Percentiles rank a stretch among this genome's conserved stretches.
Conservation (phyloP, 2,888 invertebrate genomes). For the Prenolepis imparis region DNA sequence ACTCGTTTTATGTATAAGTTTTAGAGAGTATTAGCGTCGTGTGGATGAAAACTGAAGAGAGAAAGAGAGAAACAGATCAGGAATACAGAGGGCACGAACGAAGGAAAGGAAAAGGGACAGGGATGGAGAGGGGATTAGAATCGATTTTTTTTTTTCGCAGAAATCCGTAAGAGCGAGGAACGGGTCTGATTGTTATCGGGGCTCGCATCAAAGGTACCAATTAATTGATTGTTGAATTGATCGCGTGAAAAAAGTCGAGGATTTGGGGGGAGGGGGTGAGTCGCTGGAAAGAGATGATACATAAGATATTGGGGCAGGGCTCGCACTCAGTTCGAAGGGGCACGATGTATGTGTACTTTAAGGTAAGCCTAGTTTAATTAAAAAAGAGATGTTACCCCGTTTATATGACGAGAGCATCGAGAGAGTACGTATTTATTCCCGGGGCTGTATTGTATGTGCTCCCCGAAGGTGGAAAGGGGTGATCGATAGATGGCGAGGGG, state of each 20-base stretch:
- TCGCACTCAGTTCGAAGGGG: conserved; percentile 51
- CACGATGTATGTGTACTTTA: conserved; percentile 30
- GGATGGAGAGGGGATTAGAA: neutral
- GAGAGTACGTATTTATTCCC: conserved; percentile 2
- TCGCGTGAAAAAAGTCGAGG: conserved; percentile 8
- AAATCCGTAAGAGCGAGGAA: conserved; percentile 22
- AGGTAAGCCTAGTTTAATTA: conserved; percentile 40
- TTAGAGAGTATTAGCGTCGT: conserved; percentile 67
- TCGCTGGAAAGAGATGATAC: conserved; percentile 21
- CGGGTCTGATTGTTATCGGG: neutral
- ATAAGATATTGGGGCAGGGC: conserved; percentile 56
- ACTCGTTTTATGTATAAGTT: conserved; percentile 78
- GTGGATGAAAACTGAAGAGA: conserved; percentile 65
- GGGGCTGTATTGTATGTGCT: conserved; percentile 14
- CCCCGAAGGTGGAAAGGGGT: conserved; percentile 8
- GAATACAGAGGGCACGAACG: conserved; percentile 16
- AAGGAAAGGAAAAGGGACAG: conserved; percentile 12
- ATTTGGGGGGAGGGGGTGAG: neutral
- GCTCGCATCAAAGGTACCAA: conserved; percentile 11
- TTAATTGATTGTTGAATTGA: conserved; percentile 14
- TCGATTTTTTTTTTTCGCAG: conserved; percentile 31
- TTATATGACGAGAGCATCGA: conserved; percentile 8
- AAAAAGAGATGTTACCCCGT: conserved; percentile 24
- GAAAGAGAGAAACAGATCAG: neutral
- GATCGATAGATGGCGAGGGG: conserved; percentile 22